Conservation (phyloP, 2,888 invertebrate genomes). For the Philonicus albiceps region DNA sequence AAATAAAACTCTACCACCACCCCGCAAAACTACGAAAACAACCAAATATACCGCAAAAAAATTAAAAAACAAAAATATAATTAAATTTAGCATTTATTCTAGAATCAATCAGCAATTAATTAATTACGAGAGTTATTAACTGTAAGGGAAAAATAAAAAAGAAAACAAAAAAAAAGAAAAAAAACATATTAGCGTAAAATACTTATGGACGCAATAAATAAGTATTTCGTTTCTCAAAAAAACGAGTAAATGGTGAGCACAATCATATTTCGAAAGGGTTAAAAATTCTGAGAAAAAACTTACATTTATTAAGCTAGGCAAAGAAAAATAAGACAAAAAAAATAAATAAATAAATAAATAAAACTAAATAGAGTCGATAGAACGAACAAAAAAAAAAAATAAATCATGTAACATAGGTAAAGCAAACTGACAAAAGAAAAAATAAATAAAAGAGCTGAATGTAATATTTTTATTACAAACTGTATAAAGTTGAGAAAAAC, state of each 20-base stretch:
- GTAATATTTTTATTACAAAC: slow-evolving; percentile 40
- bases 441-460: slow-evolving; percentile 35
- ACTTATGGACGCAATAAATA: slow-evolving; percentile 46
- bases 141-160: not conserved
- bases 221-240: slow-evolving; percentile 47
- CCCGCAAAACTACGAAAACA: not conserved
- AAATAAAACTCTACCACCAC: no score
- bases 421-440: slow-evolving; percentile 17
- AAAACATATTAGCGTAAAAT: slow-evolving; percentile 22
- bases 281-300: slow-evolving; percentile 7
- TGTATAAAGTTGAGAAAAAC: slow-evolving; percentile 29
- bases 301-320: slow-evolving; percentile 38
- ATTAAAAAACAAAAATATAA: no score
- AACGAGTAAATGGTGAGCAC: slow-evolving; percentile 59
- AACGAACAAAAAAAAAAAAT: slow-evolving; percentile 46
- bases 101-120: slow-evolving; percentile 24
- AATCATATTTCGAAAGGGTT: slow-evolving; percentile 57
- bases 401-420: slow-evolving; percentile 40
- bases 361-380: slow-evolving; percentile 1
- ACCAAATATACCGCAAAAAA: slow-evolving; percentile 12
- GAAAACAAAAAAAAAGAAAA: not conserved
- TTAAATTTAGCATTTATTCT: slow-evolving; percentile 14
- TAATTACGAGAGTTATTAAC: not conserved
- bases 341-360: not conserved
- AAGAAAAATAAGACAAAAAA: slow-evolving; percentile 41